These are phyloP conservation scores for Acanthacorydalis orientalis DNA, from an alignment of 2,888 invertebrate genomes.

Conservation along the genomic window DNA sequence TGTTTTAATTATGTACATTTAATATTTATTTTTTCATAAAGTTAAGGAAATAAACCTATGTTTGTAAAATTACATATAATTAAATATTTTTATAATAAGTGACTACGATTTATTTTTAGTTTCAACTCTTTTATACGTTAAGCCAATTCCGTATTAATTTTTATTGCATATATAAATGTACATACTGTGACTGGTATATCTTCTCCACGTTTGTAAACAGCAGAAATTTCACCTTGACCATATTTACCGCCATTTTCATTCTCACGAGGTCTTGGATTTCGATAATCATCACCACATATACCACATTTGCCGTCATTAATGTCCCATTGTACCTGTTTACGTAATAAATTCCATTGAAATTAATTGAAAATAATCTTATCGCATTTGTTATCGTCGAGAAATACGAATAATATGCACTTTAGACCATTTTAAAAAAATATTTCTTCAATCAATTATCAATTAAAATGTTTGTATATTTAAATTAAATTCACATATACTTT, in stretches of 20 bases:
- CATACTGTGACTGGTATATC: conserved; percentile 13
- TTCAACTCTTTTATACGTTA: too few species aligned
- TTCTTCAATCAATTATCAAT: too few species aligned
- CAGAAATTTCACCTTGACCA: conserved; percentile 29
- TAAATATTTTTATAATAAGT: too few species aligned
- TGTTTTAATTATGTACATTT: too few species aligned
- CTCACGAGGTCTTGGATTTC: conserved; percentile 24
- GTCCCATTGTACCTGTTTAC: conserved; percentile 24
- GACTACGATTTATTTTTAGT: too few species aligned
- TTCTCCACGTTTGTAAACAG: conserved; percentile 19
- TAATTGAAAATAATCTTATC: not conserved
- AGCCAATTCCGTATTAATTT: too few species aligned
- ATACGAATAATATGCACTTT: not conserved
- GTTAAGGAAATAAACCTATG: too few species aligned
- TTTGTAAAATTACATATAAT: too few species aligned
- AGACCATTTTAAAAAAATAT: not conserved
- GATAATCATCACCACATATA: conserved; percentile 34
- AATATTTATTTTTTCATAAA: too few species aligned
- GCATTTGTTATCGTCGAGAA: not conserved
- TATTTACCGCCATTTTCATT: conserved; percentile 35
- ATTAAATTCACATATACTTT: not conserved
- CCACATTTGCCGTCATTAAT: conserved; percentile 32
- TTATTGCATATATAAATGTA: too few species aligned
- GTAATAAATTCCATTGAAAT: not conserved
- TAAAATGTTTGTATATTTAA: too few species aligned